These are phyloP conservation scores for Epicauta chinensis DNA, from an alignment of 1,140 invertebrate species.

Conservation along the genomic window DNA sequence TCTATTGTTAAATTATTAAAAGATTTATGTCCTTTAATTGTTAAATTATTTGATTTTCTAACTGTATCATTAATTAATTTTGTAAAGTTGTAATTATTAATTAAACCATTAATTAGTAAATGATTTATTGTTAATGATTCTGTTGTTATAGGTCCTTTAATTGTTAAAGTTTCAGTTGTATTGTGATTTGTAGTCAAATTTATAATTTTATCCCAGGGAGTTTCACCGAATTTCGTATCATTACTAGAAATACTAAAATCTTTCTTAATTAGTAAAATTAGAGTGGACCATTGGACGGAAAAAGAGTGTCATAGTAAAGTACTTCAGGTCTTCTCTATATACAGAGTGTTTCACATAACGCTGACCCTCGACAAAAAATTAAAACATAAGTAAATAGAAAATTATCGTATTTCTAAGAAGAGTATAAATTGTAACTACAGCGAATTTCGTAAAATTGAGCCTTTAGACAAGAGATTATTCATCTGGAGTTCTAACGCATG, in stretches of 20 bases:
- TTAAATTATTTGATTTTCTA: slow-evolving; percentile 8
- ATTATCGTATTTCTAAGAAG: no score
- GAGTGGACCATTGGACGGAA: no score
- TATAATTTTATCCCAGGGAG: slow-evolving; percentile 10
- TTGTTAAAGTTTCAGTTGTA: not conserved
- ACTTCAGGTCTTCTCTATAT: no score
- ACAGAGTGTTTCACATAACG: no score
- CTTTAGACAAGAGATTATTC: no score
- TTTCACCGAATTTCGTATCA: slow-evolving; percentile 10
- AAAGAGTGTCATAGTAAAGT: no score
- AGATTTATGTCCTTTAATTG: slow-evolving; percentile 27
- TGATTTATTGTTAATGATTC: slow-evolving; percentile 14
- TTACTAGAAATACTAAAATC: slow-evolving; percentile 17
- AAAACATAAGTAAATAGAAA: no score
- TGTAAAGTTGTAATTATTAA: slow-evolving; percentile 24
- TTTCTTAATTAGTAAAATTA: no score
- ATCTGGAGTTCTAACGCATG: no score
- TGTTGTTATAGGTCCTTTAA: slow-evolving; percentile 7
- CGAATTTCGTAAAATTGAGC: no score
- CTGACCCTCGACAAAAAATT: no score
- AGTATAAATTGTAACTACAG: no score
- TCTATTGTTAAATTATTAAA: slow-evolving; percentile 29
- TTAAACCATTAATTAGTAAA: slow-evolving; percentile 16
- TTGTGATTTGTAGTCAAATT: slow-evolving; percentile 5
- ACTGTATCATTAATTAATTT: slow-evolving; percentile 25